A percentile compares a stretch with the other conserved stretches of the same genome.
Conservation (phyloP, 2,113 vertebrate genomes). For the Chelonoidis abingdonii region DNA sequence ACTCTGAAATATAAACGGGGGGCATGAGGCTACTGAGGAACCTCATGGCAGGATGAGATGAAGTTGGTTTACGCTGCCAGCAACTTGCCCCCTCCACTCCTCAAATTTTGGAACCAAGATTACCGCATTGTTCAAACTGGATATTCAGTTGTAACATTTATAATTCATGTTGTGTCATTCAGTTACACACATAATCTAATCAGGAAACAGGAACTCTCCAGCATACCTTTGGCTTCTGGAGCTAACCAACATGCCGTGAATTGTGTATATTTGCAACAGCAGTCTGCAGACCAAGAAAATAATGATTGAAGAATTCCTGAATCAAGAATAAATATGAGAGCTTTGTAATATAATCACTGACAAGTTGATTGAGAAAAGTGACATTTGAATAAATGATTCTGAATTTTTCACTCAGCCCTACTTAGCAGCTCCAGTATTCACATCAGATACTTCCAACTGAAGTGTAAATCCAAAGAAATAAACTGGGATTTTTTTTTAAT, state of each 20-base stretch:
- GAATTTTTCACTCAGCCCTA: conserved; percentile 22
- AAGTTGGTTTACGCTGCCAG: neutral
- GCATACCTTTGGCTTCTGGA: conserved; percentile 62
- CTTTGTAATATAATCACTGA: conserved; percentile 61
- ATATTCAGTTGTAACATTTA: neutral
- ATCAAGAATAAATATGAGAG: conserved; percentile 47
- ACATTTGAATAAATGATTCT: neutral
- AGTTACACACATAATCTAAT: conserved; percentile 26
- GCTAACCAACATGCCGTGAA: conserved; percentile 63
- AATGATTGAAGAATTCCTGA: conserved; percentile 37
- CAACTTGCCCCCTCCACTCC: neutral
- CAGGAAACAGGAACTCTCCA: conserved; percentile 63
- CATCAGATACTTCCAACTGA: conserved; percentile 49
- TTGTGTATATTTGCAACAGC: conserved; percentile 52
- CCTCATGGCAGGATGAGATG: neutral
- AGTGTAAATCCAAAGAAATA: neutral
- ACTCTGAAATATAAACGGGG: neutral
- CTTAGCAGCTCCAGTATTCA: conserved; percentile 16
- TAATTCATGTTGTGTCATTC: conserved; percentile 26
- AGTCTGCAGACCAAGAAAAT: conserved; percentile 19
- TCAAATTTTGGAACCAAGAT: neutral
- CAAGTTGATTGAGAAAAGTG: conserved; percentile 30
- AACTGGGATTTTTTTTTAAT: neutral
- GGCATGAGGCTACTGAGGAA: neutral
- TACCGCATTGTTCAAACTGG: neutral